Evolutionary conservation across 2,888 invertebrate genomes (phyloP).

Genomic region (Chloromyia formosa): DNA sequence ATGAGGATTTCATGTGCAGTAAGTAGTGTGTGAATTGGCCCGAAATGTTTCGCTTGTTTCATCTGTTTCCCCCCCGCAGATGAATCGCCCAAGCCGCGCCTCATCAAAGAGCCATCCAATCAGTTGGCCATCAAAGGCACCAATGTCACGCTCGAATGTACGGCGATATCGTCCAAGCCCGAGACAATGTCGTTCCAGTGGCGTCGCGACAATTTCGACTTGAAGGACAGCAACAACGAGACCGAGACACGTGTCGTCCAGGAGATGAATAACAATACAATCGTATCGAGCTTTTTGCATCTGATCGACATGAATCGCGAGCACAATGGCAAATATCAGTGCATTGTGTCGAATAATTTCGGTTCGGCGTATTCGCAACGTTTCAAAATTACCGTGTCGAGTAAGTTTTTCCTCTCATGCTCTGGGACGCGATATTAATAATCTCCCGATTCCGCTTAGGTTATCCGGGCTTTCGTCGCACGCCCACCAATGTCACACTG

Average conservation of each 20-base stretch:
- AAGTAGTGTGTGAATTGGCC: conserved; percentile 53
- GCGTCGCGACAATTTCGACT: conserved; percentile 84
- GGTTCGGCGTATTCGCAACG: conserved; percentile 90
- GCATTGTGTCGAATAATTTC: conserved; percentile 87
- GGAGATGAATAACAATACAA: conserved; percentile 69
- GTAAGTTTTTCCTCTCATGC: too few relatives aligned
- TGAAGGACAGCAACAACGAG: conserved; percentile 54
- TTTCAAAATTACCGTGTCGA: conserved; percentile 85
- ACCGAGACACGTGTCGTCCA: conserved; percentile 57
- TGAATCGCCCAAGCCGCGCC: conserved; percentile 85
- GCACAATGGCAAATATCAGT: conserved; percentile 91
- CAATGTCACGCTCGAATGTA: conserved; percentile 82
- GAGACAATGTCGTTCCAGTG: conserved; percentile 82
- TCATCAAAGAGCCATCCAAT: conserved; percentile 82
- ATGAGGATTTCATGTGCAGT: conserved; percentile 73
- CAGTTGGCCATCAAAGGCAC: conserved; percentile 89
- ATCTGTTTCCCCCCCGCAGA: conserved; percentile 60
- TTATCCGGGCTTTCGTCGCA: conserved; percentile 86
- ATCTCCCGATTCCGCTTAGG: too few relatives aligned
- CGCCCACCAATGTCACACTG: conserved; percentile 84
- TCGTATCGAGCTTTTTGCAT: conserved; percentile 76
- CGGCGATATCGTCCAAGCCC: conserved; percentile 81
- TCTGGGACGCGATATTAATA: too few relatives aligned
- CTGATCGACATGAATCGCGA: conserved; percentile 80
- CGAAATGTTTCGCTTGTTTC: neutral